These are phyloP conservation scores for Zaprionus ghesquierei DNA, from an alignment of 1,140 invertebrate species.

Conservation along the genomic window DNA sequence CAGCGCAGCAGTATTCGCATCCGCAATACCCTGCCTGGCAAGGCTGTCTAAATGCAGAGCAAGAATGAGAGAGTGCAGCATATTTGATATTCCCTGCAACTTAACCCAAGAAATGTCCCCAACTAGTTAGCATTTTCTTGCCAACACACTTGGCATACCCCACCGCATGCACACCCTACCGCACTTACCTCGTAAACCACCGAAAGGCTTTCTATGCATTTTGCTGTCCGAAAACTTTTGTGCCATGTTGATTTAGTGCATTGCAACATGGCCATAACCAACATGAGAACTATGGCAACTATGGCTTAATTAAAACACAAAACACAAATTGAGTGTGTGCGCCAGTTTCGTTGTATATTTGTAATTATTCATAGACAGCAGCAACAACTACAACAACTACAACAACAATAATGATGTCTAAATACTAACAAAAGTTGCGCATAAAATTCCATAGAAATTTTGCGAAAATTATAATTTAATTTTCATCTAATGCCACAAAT, in stretches of 20 bases:
- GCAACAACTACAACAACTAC: constrained; percentile 23
- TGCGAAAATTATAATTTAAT: constrained; percentile 58
- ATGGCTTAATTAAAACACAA: constrained; percentile 46
- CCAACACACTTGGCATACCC: no score
- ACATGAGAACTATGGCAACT: not conserved
- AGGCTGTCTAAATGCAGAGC: no score
- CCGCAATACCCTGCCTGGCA: not conserved
- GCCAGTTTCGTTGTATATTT: constrained; percentile 11
- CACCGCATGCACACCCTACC: not conserved
- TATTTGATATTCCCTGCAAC: no score
- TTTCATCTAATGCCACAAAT: constrained; percentile 61
- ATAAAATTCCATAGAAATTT: constrained; percentile 19
- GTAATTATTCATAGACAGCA: constrained; percentile 29
- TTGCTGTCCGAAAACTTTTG: not conserved
- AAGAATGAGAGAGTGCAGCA: no score
- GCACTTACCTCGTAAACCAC: not conserved
- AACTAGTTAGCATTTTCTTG: no score
- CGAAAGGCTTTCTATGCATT: constrained; percentile 24
- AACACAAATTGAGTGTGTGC: constrained; percentile 35
- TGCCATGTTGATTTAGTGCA: constrained; percentile 26
- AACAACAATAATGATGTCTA: not conserved
- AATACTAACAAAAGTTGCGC: constrained; percentile 26
- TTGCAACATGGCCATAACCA: not conserved
- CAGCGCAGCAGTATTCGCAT: not conserved
- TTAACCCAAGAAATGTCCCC: no score